phyloP scores from a whole-genome alignment of 1,140 invertebrate genomes.

The Apocrypta bakeri region DNA sequence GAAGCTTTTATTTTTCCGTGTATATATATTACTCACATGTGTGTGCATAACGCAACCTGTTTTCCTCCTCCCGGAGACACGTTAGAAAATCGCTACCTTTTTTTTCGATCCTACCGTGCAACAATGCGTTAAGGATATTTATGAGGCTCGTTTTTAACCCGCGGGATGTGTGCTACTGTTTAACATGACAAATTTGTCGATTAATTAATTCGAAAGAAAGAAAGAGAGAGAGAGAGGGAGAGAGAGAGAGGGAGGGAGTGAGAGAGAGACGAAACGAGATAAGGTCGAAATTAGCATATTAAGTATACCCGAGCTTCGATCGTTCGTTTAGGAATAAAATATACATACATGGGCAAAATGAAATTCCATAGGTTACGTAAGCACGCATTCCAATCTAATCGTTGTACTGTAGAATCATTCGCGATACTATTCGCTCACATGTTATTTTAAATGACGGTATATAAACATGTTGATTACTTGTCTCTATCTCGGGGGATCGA shows the following conservation, averaged over 20 bases:
- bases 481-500: too few species aligned
- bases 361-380: too few species aligned
- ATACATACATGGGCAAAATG: neutral
- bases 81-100: neutral
- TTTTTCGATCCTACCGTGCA: neutral
- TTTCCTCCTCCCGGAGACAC: neutral
- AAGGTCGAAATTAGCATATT: constrained; percentile 35
- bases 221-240: neutral
- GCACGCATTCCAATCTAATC: too few species aligned
- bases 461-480: too few species aligned
- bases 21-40: neutral
- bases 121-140: constrained; percentile 15
- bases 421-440: too few species aligned
- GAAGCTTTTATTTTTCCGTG: too few species aligned
- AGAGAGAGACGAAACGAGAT: too few species aligned
- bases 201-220: constrained; percentile 39
- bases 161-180: constrained; percentile 10
- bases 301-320: neutral
- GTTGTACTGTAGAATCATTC: too few species aligned
- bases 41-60: neutral
- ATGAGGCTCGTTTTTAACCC: constrained; percentile 37
- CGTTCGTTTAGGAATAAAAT: too few species aligned
- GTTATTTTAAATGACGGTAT: too few species aligned
- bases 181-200: constrained; percentile 45
- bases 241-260: neutral